Percentiles rank a stretch among this genome's conserved stretches.
Evolutionary conservation across 2,888 invertebrate species (phyloP).

Genomic region (Amphipyra tragopoginis): DNA sequence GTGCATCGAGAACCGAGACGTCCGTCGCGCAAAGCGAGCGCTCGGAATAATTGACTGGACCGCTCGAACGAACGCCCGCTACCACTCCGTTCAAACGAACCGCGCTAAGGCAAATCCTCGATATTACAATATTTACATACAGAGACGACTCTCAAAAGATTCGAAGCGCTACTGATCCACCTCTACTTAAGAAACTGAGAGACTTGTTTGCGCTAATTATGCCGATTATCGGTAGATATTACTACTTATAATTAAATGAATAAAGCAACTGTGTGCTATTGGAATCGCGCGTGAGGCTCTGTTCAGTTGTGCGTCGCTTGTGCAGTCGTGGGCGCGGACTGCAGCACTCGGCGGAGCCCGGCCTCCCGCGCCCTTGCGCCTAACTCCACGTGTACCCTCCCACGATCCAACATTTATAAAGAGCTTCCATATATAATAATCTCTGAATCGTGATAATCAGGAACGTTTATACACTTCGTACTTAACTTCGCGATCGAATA

Average conservation of each 20-base stretch:
- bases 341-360: slow-evolving; percentile 6
- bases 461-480: slow-evolving; percentile 80
- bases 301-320: slow-evolving; percentile 82
- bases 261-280: slow-evolving; percentile 86
- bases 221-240: slow-evolving; percentile 83
- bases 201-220: slow-evolving; percentile 82
- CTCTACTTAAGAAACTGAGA: slow-evolving; percentile 88
- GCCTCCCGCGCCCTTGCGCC: slow-evolving; percentile 51
- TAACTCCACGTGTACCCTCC: slow-evolving; percentile 66
- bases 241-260: slow-evolving; percentile 87
- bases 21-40: slow-evolving; percentile 72
- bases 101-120: slow-evolving; percentile 83
- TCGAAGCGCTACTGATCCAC: slow-evolving; percentile 88
- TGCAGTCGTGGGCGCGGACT: slow-evolving; percentile 56
- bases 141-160: slow-evolving; percentile 80
- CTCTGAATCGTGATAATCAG: slow-evolving; percentile 79
- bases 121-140: slow-evolving; percentile 88
- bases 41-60: slow-evolving; percentile 88
- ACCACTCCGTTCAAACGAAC: slow-evolving; percentile 76
- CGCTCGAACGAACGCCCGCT: slow-evolving; percentile 71
- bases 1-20: slow-evolving; percentile 77
- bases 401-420: slow-evolving; percentile 80
- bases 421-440: slow-evolving; percentile 78
- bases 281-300: slow-evolving; percentile 81
- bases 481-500: slow-evolving; percentile 75